phyloP scores from a whole-genome alignment of 2,797 vertebrate genomes.

The Enteromius unitaeniatus region DNA sequence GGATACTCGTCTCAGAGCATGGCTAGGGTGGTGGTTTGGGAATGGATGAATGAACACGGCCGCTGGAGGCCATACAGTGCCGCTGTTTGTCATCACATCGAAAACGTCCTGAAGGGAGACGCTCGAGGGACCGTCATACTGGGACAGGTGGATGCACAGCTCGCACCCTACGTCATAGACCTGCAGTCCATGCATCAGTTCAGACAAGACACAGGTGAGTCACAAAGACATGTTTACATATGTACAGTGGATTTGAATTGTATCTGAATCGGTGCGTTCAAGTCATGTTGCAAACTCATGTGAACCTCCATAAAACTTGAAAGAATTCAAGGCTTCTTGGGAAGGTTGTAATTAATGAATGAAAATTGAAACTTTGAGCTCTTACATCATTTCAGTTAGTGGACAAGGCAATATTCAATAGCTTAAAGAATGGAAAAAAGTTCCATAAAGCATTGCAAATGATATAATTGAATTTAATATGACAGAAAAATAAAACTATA shows the following conservation, averaged over 20 bases:
- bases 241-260: neutral
- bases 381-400: too few species aligned
- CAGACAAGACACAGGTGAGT: conserved; percentile 95
- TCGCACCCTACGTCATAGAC: conserved; percentile 93
- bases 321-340: too few species aligned
- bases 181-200: conserved; percentile 98
- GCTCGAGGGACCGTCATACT: conserved; percentile 89
- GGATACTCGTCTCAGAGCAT: conserved; percentile 90
- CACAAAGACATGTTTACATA: neutral
- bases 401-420: neutral
- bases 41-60: conserved; percentile 95
- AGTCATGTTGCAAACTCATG: neutral
- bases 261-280: neutral
- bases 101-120: conserved; percentile 91
- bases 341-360: too few species aligned
- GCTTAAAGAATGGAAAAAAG: too few species aligned
- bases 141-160: conserved; percentile 91
- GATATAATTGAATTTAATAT: too few species aligned
- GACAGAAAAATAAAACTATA: neutral
- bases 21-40: conserved; percentile 96
- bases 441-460: too few species aligned
- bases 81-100: conserved; percentile 92
- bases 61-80: conserved; percentile 95
- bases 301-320: too few species aligned
- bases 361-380: too few species aligned